Evolutionary conservation across 1,140 invertebrate species (phyloP), one percentile per base, ranked within the genome.

Genomic region (Alviniconcha marisindica): DNA sequence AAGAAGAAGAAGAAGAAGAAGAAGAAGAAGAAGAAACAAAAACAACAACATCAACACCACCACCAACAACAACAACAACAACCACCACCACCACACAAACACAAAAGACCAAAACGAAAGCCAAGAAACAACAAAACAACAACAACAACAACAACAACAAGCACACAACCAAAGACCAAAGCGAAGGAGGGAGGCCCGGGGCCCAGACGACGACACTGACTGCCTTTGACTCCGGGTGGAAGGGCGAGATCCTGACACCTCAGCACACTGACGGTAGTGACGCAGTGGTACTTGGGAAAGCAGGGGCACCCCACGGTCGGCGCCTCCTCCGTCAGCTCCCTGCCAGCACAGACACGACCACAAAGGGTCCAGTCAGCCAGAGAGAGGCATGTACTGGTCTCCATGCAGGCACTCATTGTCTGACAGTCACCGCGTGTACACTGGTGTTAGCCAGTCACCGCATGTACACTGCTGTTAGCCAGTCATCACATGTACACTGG

Each of bases 241-340:
- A 87, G 66, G 73, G 85, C 85, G n/a, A 89, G 81, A 5, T 83
- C 87, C 18, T 86, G 60, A n/a, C 84, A 83, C n/a, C 74, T 81
- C 60, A 77, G 80, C 31, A 89, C 82, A 0, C 85, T 87, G 4
- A 89, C 74, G 18, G 88, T 89, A 15, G 86, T 85, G 0, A 88
- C 87, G 0, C 85, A 21, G 1, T 71, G 28, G n/a, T 82, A 80
- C 24, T 85, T 85, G n/a, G 83, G 81, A 1, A 79, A 54, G 73
- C 88, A 89, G 1, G 86, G 87, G 81, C 84, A 87, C 10, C 81
- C 66, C 5, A 77, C 78, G 4, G 83, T 83, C 5, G 88, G 88
- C 33, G 83, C 83, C 77, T 89, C 88, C 18, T 86, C 71, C 4
- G 73, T 87, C 33, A 88, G 73, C 40, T 89, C 88, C 73, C 88